Evolutionary conservation across 2,888 invertebrate species (phyloP), one percentile per base, ranked within the genome.

Genomic region (Acleris emargana): DNA sequence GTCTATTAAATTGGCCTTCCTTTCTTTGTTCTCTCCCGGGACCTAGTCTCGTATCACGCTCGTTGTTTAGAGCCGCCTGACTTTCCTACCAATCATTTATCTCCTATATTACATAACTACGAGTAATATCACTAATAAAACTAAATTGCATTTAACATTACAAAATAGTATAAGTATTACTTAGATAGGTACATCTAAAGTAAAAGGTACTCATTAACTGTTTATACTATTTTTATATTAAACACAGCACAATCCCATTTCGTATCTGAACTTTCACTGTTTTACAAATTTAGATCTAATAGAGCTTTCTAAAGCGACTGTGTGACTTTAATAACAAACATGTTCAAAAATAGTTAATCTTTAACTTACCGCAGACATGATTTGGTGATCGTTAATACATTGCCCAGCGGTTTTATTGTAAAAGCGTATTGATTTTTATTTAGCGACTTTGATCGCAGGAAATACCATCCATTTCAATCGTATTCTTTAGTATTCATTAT

Each of bases 1-100:
- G 83, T 88, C 81, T 80, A 81, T 86, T 79, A 87, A 87, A 90
- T 87, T 87, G 87, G 86, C 85, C 87, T 91, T 90, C 86, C 88
- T 90, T 90, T 90, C 90, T 90, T 91, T 90, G 87, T 88, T 83
- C 82, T 75, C 73, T 80, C 79, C 76, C 73, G 76, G 77, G 76
- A 79, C 78, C 80, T 63, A 70, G 70, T 72, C 68, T 78, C 80
- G 80, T 81, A 79, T 78, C 81, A 80, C 78, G 72, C 69, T 75
- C 76, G 80, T 83, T 82, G 81, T 75, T 76, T 76, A 51, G 28
- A 25, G 43, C 45, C 28, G 25, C 17, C 18, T 20, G n/a, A 3
- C 43, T 16, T 43, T 43, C 16, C 43, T 43, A n/a, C n/a, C 16
- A 6, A n/a, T 43, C n/a, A 43, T 43, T n/a, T 43, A 43, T 11